phyloP scores from a whole-genome alignment of 2,888 invertebrate species.

The Gonocerus acuteangulatus region DNA sequence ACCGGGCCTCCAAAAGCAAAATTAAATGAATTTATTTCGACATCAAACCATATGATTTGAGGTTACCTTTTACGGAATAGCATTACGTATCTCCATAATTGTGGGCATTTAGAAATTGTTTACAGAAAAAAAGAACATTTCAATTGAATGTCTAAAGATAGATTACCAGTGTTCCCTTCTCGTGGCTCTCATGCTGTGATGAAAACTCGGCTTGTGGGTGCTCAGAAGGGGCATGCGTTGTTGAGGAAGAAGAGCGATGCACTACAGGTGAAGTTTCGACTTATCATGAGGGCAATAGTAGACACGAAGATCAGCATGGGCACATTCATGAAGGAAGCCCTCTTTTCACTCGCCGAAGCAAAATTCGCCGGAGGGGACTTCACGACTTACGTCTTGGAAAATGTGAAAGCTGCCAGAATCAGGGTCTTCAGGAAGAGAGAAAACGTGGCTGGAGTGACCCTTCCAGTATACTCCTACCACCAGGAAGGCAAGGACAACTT shows the following conservation, averaged over 20 bases:
- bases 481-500: conserved; percentile 51
- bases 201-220: conserved; percentile 54
- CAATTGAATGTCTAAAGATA: no score
- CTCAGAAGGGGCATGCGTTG: conserved; percentile 55
- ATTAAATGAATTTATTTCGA: no score
- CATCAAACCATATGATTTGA: no score
- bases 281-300: conserved; percentile 53
- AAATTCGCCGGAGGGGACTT: conserved; percentile 58
- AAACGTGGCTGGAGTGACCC: conserved; percentile 55
- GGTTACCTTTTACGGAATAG: no score
- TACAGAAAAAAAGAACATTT: no score
- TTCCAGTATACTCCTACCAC: conserved; percentile 54
- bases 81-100: no score
- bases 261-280: conserved; percentile 52
- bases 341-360: conserved; percentile 57
- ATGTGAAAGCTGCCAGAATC: conserved; percentile 55
- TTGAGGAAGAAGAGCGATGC: conserved; percentile 60
- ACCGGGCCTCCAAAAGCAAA: no score
- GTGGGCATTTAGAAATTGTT: no score
- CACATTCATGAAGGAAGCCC: conserved; percentile 57
- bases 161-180: conserved; percentile 44
- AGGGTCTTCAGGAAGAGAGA: conserved; percentile 52
- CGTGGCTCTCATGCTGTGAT: conserved; percentile 52
- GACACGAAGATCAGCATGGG: conserved; percentile 57
- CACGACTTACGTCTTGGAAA: conserved; percentile 50